A percentile compares a stretch with the other conserved stretches of the same genome.
These are phyloP conservation scores for Lepisosteus oculatus DNA, from an alignment of 2,113 vertebrate species.

Conservation along the genomic window DNA sequence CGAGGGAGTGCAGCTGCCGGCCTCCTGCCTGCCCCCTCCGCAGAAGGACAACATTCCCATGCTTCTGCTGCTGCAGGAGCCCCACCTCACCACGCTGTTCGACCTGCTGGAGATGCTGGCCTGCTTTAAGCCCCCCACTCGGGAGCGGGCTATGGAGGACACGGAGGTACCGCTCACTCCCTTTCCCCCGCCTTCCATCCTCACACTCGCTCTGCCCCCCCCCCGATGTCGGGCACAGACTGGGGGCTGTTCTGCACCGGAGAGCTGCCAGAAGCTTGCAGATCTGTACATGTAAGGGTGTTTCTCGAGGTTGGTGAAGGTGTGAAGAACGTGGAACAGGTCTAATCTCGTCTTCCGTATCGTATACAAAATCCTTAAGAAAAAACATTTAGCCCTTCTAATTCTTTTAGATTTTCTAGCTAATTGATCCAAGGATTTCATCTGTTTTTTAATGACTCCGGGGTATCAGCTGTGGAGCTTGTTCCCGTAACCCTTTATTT, in stretches of 20 bases:
- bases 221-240: too few species aligned
- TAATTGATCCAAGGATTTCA: too few species aligned
- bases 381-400: too few species aligned
- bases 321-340: too few species aligned
- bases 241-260: not conserved
- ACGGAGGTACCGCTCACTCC: conserved; percentile 71
- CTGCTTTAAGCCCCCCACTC: conserved; percentile 90
- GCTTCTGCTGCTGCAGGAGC: conserved; percentile 95
- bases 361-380: too few species aligned
- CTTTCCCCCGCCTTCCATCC: not conserved
- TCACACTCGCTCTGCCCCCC: not conserved
- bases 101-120: conserved; percentile 97
- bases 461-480: too few species aligned
- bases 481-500: too few species aligned
- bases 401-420: too few species aligned
- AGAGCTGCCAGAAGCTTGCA: too few species aligned
- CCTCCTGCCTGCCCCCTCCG: conserved; percentile 92
- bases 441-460: too few species aligned
- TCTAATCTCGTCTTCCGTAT: too few species aligned
- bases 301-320: not conserved
- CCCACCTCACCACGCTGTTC: conserved; percentile 94
- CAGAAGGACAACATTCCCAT: conserved; percentile 98
- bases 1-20: conserved; percentile 94
- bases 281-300: not conserved
- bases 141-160: conserved; percentile 73